Evolutionary conservation across 2,888 invertebrate genomes (phyloP), one percentile per base, ranked within the genome.

Genomic region (Resseliella maxima): DNA sequence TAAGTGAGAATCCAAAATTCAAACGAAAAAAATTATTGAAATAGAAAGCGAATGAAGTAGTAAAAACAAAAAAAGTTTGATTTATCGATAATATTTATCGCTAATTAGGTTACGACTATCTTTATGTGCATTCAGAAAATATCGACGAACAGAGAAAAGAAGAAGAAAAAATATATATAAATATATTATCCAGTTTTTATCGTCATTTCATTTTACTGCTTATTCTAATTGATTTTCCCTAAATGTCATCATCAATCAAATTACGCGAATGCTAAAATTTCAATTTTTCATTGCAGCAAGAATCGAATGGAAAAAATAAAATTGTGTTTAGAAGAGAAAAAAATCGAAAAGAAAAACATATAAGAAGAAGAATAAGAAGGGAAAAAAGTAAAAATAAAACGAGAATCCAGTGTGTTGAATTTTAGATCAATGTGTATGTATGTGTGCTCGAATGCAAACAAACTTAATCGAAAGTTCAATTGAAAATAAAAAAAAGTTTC

Each of bases 401-500:
- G 12, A 59, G 12, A 59, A 24, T 24, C 24, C 15, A 59, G 15
- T 59, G 59, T 24, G 27, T 27, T 24, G 27, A 59, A 24, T 81
- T 38, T 41, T n/a, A 8, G n/a, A 83, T n/a, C 5, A 24, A n/a
- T 38, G 12, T 38, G n/a, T 83, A 15, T 72, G 72, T 50, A 18
- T 72, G n/a, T n/a, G 72, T n/a, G 72, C 72, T 31, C 31, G 72
- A 72, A 59, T 59, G 27, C 59, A 59, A 59, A 59, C 59, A 59
- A 24, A n/a, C 24, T 24, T 41, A 85, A 85, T 31, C 46, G 50
- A 21, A 18, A 86, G 81, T 72, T 86, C 72, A 59, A 86, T 46
- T 85, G 85, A 81, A n/a, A n/a, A n/a, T n/a, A 85, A 83, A 83
- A 86, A 86, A 85, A 85, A 86, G 54, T 54, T 31, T 72, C 18